These are phyloP conservation scores for Deladenus siricidicola DNA, from an alignment of 2,888 invertebrate genomes.

Conservation along the genomic window DNA sequence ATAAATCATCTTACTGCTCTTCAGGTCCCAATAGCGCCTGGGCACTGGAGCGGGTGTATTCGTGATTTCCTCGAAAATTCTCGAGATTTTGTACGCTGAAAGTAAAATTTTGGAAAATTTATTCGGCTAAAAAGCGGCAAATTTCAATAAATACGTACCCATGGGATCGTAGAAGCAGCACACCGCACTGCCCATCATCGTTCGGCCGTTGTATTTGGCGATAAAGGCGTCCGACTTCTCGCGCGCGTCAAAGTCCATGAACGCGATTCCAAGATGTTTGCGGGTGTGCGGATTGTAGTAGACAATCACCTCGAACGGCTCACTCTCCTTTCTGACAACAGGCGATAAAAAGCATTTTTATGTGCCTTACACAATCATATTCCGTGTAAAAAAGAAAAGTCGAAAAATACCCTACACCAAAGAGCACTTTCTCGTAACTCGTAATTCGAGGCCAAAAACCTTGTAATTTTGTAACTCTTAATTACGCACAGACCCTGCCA, in stretches of 20 bases:
- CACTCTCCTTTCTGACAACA: too few relatives aligned
- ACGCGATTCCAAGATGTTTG: slow-evolving; percentile 12
- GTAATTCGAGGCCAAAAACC: too few relatives aligned
- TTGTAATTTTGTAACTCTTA: too few relatives aligned
- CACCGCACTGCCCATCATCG: slow-evolving; percentile 16
- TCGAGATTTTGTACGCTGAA: slow-evolving; percentile 6
- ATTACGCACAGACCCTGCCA: too few relatives aligned
- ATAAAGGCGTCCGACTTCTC: slow-evolving; percentile 11
- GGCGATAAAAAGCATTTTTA: too few relatives aligned
- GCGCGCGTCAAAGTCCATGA: slow-evolving; percentile 7
- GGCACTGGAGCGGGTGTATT: background rate
- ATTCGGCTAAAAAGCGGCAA: background rate
- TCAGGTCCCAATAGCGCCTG: background rate
- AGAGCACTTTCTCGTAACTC: too few relatives aligned
- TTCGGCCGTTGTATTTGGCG: slow-evolving; percentile 10
- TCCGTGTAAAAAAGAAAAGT: too few relatives aligned
- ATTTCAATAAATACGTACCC: background rate
- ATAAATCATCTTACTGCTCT: background rate
- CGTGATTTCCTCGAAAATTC: background rate
- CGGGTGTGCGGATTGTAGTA: slow-evolving; percentile 8
- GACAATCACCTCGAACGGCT: background rate
- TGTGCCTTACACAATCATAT: too few relatives aligned
- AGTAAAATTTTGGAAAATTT: background rate
- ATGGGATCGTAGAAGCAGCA: slow-evolving; percentile 18
- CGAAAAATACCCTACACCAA: too few relatives aligned